Evolutionary conservation across 2,797 vertebrate genomes (phyloP), one percentile per base, ranked within the genome.

Genomic region (Eurystomus glaucurus): DNA sequence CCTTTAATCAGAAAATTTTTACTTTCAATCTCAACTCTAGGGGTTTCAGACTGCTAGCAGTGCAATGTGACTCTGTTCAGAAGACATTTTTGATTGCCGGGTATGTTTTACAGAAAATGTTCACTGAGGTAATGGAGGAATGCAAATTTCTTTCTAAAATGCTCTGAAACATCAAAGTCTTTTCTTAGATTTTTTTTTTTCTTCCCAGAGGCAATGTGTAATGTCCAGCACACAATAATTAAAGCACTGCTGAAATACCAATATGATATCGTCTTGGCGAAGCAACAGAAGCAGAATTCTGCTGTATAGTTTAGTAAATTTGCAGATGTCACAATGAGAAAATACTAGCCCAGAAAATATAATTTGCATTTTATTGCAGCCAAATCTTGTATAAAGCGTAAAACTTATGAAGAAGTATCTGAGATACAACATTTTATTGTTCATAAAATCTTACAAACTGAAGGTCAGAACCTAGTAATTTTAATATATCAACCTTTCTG

Each of bases 1-100:
- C 13, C 48, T 91, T 90, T 93, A 91, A 96, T 95, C 85, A 83
- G 64, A 64, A 93, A 93, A 96, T 95, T 94, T 77, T 37, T 71
- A 93, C 45, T 70, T 80, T 41, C 17, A 51, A 18, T 82, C 41
- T 87, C 26, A 85, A 14, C 43, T 69, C 35, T 74, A 3, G 1
- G 1, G 11, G 60, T 85, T 93, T 88, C 60, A 88, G 71, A 88
- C 43, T 1, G 1, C 75, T 70, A 72, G 28, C 68, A 55, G 46
- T 62, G n/a, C 62, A 94, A 41, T 50, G 41, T 68, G 19, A 68
- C 39, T 58, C 17, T 82, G 11, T 80, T 77, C 64, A 83, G 55
- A 88, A 78, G 51, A 39, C 16, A 55, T 74, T 54, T 19, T 31
- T 51, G 11, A 62, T 82, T 85, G 45, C 15, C 16, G 54, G 17